Evolutionary conservation across 2,888 invertebrate genomes (phyloP).

Genomic region (Lepidochitona cinerea): DNA sequence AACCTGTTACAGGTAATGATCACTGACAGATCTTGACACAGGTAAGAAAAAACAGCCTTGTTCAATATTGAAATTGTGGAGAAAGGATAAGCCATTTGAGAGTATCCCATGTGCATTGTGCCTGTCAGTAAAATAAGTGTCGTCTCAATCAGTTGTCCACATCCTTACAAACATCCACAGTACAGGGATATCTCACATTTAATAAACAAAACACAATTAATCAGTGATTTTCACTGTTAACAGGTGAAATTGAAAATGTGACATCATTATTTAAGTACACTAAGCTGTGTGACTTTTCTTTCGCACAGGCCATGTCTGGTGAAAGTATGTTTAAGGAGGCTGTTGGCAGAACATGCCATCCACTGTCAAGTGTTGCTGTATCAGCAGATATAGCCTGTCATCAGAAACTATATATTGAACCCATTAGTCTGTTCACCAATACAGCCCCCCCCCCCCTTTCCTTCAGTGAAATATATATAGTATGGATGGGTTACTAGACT

Average conservation of each 20-base stretch:
- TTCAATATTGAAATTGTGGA: neutral
- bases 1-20: neutral
- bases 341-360: slow-evolving; percentile 2
- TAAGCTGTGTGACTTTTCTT: neutral
- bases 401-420: too few species aligned
- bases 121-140: slow-evolving; percentile 1
- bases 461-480: too few species aligned
- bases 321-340: neutral
- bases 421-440: too few species aligned
- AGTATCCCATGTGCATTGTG: too few species aligned
- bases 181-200: slow-evolving; percentile 2
- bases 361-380: neutral
- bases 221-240: neutral
- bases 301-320: neutral
- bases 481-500: too few species aligned
- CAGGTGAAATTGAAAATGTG: slow-evolving; percentile 6
- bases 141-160: neutral
- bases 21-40: neutral
- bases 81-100: too few species aligned
- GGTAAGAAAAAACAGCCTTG: neutral
- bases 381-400: neutral
- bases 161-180: neutral
- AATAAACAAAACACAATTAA: slow-evolving; percentile 9
- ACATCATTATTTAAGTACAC: slow-evolving; percentile 8
- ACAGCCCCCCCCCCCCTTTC: too few species aligned